Evolutionary conservation across 2,888 invertebrate species (phyloP).

Genomic region (Eupithecia inturbata): DNA sequence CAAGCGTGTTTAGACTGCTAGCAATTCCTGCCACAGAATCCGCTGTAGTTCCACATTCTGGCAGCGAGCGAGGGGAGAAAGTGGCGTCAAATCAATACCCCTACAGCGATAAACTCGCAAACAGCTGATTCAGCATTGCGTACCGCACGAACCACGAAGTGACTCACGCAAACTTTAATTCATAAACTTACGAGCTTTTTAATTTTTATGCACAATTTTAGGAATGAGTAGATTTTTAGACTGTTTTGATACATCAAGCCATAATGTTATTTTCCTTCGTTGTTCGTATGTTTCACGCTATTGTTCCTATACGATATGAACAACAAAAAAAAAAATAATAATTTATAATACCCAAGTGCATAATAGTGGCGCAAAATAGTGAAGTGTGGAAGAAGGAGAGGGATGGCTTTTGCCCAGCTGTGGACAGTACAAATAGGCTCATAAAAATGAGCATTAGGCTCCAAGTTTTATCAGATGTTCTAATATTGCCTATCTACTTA

Average conservation of each 20-base stretch:
- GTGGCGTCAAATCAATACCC: slow-evolving; percentile 70
- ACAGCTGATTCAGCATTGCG: slow-evolving; percentile 63
- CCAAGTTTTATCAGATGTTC: neutral
- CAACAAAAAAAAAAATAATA: neutral
- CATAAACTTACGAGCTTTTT: neutral
- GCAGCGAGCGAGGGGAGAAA: slow-evolving; percentile 56
- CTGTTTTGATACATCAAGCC: neutral
- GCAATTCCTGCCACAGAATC: slow-evolving; percentile 18
- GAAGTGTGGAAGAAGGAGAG: neutral
- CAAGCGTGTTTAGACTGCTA: slow-evolving; percentile 11
- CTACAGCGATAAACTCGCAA: slow-evolving; percentile 58
- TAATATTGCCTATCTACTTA: too few relatives aligned
- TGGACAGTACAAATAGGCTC: neutral
- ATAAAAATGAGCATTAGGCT: neutral
- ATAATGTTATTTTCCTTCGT: neutral
- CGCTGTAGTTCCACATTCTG: slow-evolving; percentile 10
- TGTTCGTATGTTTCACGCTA: neutral
- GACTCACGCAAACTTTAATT: slow-evolving; percentile 25
- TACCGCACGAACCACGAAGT: slow-evolving; percentile 14
- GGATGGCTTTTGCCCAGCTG: neutral
- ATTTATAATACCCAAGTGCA: neutral
- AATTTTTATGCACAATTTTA: neutral
- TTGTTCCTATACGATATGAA: neutral
- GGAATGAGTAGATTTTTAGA: neutral
- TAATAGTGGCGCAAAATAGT: neutral